Evolutionary conservation across 2,797 vertebrate species (phyloP), one percentile per base, ranked within the genome.

Genomic region (Thamnophis elegans): DNA sequence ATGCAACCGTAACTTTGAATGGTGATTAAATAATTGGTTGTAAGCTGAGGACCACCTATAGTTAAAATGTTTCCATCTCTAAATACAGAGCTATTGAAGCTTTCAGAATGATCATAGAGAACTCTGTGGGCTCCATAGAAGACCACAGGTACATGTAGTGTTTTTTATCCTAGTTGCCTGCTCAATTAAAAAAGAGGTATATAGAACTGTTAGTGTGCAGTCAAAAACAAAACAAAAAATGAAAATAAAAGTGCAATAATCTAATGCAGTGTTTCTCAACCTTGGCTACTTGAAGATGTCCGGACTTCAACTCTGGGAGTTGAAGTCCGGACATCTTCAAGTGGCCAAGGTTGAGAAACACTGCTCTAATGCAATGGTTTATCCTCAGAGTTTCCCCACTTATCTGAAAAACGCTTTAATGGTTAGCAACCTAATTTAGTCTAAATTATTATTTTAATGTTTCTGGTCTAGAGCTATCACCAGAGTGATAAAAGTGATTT

Each of bases 391-490:
- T 90, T 92, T 51, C 87, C 28, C 54, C 65, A 26, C 7, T 26
- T 58, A 90, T 26, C 87, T 88, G 82, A 93, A 92, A 18, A 90
- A 28, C 36, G 90, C 20, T 88, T 96, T 88, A 82, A 55, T 90
- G 22, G 42, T 42, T 6, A 85, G 4, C 1, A 32, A 0, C 3
- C 32, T 90, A 88, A 89, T 85, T 82, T 65, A 92, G 90, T 53
- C 36, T 82, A 88, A 92, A 91, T 58, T 87, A 58, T 78, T 55
- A 4, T 90, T 85, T 85, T 51, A 91, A 85, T 14, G 65, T 51
- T 89, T 94, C 86, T 53, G 51, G 86, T 42, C 42, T 73, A 92
- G 54, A 94, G 62, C 13, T 94, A 93, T 53, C 93, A 94, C 16
- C 59, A 89, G 32, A 0, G 1, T 88, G 94, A 94, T 82, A 92